Evolutionary conservation across 2,888 invertebrate species (phyloP).

Genomic region (Tanytarsus gracilentus): DNA sequence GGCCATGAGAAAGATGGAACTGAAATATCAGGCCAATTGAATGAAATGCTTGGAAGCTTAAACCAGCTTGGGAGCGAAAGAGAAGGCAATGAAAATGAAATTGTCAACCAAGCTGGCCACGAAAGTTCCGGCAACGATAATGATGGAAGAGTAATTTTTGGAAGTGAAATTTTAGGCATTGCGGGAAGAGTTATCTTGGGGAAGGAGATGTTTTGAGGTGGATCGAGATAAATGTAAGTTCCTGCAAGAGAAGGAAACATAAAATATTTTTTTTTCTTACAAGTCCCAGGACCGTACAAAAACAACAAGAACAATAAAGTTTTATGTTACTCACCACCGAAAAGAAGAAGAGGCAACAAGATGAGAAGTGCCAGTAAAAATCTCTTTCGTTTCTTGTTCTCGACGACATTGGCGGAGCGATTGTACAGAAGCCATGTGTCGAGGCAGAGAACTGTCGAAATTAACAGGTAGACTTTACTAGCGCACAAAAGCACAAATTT

Average conservation of each 20-base stretch:
- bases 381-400: conserved; percentile 39
- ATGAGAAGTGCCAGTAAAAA: conserved; percentile 42
- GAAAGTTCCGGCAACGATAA: conserved; percentile 32
- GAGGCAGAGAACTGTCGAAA: conserved; percentile 39
- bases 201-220: conserved; percentile 35
- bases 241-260: conserved; percentile 28
- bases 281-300: conserved; percentile 30
- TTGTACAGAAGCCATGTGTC: conserved; percentile 35
- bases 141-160: conserved; percentile 33
- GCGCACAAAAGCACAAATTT: not conserved
- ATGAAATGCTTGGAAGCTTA: conserved; percentile 5
- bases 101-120: not conserved
- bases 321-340: conserved; percentile 48
- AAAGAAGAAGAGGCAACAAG: conserved; percentile 47
- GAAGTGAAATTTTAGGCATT: conserved; percentile 31
- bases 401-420: conserved; percentile 33
- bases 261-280: too few species aligned
- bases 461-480: conserved; percentile 30
- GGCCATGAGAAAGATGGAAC: conserved; percentile 35
- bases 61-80: too few species aligned
- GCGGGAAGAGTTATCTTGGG: conserved; percentile 32
- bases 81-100: not conserved
- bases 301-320: conserved; percentile 30
- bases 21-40: conserved; percentile 30
- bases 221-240: conserved; percentile 39